phyloP scores from a whole-genome alignment of 2,113 vertebrate species.

The Chloroceryle aenea region DNA sequence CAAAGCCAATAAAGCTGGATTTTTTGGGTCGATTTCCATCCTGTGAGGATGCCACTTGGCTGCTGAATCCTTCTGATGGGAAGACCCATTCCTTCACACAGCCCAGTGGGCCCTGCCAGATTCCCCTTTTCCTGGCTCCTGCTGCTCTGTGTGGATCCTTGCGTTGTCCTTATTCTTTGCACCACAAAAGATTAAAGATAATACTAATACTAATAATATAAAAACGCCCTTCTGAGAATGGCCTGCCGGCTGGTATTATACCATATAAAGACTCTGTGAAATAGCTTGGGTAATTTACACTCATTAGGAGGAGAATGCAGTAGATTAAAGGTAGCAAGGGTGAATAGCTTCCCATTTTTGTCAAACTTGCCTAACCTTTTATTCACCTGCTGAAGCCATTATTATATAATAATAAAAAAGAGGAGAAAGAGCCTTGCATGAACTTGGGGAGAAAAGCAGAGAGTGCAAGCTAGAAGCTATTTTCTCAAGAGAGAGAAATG shows the following conservation, averaged over 20 bases:
- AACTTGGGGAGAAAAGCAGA: constrained; percentile 64
- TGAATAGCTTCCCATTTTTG: constrained; percentile 85
- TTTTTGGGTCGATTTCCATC: neutral
- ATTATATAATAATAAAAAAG: constrained; percentile 82
- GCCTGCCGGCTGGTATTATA: constrained; percentile 73
- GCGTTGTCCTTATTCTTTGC: constrained; percentile 76
- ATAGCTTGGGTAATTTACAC: constrained; percentile 82
- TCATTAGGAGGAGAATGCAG: constrained; percentile 82
- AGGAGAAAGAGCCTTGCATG: constrained; percentile 73
- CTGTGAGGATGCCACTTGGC: neutral
- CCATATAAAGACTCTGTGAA: constrained; percentile 77
- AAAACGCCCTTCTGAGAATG: constrained; percentile 74
- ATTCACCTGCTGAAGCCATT: constrained; percentile 82
- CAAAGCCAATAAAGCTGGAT: neutral
- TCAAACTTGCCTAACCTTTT: constrained; percentile 84
- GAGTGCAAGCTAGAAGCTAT: constrained; percentile 80
- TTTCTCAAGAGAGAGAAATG: constrained; percentile 80
- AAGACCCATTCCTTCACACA: constrained; percentile 53
- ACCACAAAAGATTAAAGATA: constrained; percentile 82
- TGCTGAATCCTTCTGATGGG: neutral
- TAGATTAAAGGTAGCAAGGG: constrained; percentile 88
- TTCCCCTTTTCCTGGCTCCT: neutral
- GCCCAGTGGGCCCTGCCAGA: neutral
- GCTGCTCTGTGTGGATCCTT: constrained; percentile 37
- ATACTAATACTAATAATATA: constrained; percentile 75